phyloP scores from a whole-genome alignment of 2,113 vertebrate species.

The Notarius quadriscutis region DNA sequence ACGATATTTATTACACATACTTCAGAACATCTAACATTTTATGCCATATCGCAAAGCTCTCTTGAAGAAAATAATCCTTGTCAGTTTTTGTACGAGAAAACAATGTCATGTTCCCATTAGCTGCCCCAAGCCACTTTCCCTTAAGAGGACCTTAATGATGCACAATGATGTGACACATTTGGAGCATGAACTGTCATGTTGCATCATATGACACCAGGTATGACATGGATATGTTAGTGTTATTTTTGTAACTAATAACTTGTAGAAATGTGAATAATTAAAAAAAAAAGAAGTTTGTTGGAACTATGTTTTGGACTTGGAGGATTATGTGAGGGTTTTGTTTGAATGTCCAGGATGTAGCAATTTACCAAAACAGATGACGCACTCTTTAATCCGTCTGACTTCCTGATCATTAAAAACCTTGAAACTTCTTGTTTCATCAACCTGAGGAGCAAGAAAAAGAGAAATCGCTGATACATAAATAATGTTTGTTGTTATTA shows the following conservation, averaged over 20 bases:
- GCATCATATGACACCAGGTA: not conserved
- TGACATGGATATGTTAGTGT: not conserved
- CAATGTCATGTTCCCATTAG: not conserved
- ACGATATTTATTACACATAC: no score
- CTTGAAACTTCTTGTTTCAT: conserved; percentile 72
- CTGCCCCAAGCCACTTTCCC: not conserved
- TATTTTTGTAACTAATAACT: not conserved
- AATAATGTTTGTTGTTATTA: no score
- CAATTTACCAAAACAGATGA: conserved; percentile 81
- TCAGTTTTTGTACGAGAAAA: no score
- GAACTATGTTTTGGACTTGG: no score
- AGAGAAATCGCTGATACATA: not conserved
- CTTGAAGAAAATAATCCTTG: no score
- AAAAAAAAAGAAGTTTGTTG: not conserved
- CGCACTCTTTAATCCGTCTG: conserved; percentile 67
- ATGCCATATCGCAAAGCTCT: no score
- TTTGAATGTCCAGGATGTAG: not conserved
- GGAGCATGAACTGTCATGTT: not conserved
- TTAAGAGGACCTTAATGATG: not conserved
- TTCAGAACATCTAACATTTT: no score
- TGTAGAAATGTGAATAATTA: no score
- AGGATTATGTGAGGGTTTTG: not conserved
- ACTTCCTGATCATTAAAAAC: conserved; percentile 63
- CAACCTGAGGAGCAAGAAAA: conserved; percentile 67
- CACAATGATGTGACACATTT: not conserved